Percentiles rank a stretch among this genome's conserved stretches.
These are phyloP conservation scores for Xenops minutus DNA, from an alignment of 2,797 vertebrate species.

Conservation along the genomic window DNA sequence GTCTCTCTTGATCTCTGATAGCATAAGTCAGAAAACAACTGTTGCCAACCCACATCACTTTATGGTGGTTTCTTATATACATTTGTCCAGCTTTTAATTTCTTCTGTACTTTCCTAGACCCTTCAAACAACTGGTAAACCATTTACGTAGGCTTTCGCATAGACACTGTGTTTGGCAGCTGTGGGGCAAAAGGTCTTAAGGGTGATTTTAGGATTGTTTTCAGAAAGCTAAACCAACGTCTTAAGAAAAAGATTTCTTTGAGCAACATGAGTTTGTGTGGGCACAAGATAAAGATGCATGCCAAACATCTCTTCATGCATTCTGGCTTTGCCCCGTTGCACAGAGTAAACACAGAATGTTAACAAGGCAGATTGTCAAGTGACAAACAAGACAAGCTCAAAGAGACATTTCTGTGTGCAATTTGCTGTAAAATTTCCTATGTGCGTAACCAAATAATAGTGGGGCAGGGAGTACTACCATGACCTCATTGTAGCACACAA, in stretches of 20 bases:
- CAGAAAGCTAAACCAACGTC: neutral
- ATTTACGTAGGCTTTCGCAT: neutral
- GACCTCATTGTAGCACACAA: neutral
- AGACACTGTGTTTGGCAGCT: neutral
- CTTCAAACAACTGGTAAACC: neutral
- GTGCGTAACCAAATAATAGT: neutral
- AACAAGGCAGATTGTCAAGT: neutral
- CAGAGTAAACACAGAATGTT: constrained; percentile 21
- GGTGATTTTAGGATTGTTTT: neutral
- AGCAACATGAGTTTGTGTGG: neutral
- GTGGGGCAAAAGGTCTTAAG: neutral
- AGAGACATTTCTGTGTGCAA: neutral
- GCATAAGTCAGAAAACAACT: neutral
- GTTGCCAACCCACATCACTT: neutral
- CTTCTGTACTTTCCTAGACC: neutral
- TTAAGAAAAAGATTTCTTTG: constrained; percentile 12
- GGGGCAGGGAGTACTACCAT: neutral
- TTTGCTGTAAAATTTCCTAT: neutral
- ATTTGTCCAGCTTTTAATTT: neutral
- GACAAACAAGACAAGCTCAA: neutral
- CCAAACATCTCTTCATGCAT: neutral
- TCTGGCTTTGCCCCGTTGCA: neutral
- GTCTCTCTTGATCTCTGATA: neutral
- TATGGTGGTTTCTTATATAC: neutral
- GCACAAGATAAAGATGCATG: neutral